Evolutionary conservation across 2,888 invertebrate genomes (phyloP).

Genomic region (Drosophila histrio): DNA sequence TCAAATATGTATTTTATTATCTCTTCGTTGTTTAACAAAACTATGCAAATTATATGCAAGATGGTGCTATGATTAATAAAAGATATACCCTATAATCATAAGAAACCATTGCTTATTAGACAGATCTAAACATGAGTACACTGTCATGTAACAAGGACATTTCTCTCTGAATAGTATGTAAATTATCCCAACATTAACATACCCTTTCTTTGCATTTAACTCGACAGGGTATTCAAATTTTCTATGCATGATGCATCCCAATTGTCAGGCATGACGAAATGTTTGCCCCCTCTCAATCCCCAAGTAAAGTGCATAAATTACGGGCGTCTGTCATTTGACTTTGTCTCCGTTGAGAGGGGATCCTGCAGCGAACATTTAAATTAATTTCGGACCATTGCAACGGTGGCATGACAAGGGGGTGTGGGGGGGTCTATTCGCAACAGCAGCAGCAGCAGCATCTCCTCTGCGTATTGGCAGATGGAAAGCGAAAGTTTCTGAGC

Average conservation of each 20-base stretch:
- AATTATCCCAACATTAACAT: not conserved
- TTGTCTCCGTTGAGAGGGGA: conserved; percentile 27
- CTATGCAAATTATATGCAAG: not conserved
- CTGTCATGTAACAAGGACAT: too few relatives aligned
- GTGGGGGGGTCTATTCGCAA: too few relatives aligned
- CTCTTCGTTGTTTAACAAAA: not conserved
- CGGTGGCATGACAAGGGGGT: too few relatives aligned
- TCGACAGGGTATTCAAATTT: not conserved
- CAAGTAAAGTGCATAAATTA: conserved; percentile 35
- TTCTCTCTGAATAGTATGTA: too few relatives aligned
- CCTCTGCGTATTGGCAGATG: conserved; percentile 32
- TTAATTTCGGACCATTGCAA: conserved; percentile 47
- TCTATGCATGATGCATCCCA: conserved; percentile 11
- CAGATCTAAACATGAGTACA: too few relatives aligned
- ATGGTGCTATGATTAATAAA: not conserved
- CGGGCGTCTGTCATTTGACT: conserved; percentile 36
- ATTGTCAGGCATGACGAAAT: conserved; percentile 29
- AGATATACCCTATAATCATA: not conserved
- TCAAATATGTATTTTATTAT: conserved; percentile 26
- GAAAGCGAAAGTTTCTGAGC: conserved; percentile 70
- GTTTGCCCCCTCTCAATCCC: conserved; percentile 1
- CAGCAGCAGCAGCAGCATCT: conserved; percentile 29
- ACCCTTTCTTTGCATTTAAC: not conserved
- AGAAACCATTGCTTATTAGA: not conserved
- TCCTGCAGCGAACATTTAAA: conserved; percentile 56